Percentiles rank a stretch among this genome's conserved stretches.
These are phyloP conservation scores for Rhynchonema sp. DNA, from an alignment of 2,888 invertebrate genomes.

Conservation along the genomic window DNA sequence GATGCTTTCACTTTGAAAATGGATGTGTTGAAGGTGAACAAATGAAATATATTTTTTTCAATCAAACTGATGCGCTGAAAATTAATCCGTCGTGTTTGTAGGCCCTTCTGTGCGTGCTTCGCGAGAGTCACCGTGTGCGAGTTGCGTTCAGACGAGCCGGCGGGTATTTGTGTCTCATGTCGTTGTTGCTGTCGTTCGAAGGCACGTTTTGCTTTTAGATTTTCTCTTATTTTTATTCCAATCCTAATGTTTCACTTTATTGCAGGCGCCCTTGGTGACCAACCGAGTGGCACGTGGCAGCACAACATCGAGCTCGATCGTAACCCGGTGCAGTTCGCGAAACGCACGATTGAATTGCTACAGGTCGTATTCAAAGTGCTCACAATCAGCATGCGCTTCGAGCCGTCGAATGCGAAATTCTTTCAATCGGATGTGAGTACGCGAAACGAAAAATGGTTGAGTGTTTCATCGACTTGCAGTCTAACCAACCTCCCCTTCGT, in stretches of 20 bases:
- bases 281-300: conserved; percentile 3
- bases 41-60: not conserved
- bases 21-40: conserved; percentile 55
- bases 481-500: too few species aligned
- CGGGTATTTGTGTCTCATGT: conserved; percentile 91
- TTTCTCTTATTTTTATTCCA: too few species aligned
- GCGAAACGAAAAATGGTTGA: too few species aligned
- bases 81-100: conserved; percentile 19
- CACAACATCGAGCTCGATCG: conserved; percentile 3
- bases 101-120: conserved; percentile 61
- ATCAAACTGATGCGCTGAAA: not conserved
- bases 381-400: conserved; percentile 92
- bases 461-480: too few species aligned
- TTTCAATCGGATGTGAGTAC: conserved; percentile 67
- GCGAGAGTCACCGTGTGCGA: conserved; percentile 85
- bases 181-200: conserved; percentile 75
- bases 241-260: too few species aligned
- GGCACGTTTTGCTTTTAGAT: conserved; percentile 37
- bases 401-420: conserved; percentile 94
- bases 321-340: conserved; percentile 6
- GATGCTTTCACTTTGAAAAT: conserved; percentile 62
- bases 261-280: conserved; percentile 4
- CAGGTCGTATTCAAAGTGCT: conserved; percentile 42
- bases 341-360: conserved; percentile 16
- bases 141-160: conserved; percentile 92